phyloP scores from a whole-genome alignment of 2,888 invertebrate genomes.

The Cancer borealis region DNA sequence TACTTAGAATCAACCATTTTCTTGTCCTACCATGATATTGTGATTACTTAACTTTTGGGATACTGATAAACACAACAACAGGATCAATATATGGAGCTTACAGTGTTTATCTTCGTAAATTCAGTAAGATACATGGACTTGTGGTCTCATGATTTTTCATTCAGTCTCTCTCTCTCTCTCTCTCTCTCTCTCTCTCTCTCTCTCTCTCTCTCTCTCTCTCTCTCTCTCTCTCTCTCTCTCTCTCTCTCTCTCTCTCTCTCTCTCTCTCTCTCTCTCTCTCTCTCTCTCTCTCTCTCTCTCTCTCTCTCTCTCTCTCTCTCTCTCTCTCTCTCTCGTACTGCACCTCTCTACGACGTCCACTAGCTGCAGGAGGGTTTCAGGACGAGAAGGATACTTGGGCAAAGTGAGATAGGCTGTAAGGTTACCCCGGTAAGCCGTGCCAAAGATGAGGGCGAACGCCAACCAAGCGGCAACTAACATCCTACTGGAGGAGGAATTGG shows the following conservation, averaged over 20 bases:
- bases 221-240: neutral
- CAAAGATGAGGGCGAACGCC: slow-evolving; percentile 57
- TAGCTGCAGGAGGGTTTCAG: slow-evolving; percentile 58
- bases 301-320: neutral
- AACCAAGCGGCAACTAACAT: slow-evolving; percentile 57
- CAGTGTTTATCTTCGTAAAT: too few relatives aligned
- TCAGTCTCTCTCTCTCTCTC: neutral
- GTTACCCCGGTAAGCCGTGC: slow-evolving; percentile 62
- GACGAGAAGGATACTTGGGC: slow-evolving; percentile 58
- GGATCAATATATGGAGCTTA: too few relatives aligned
- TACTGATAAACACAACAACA: too few relatives aligned
- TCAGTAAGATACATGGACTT: too few relatives aligned
- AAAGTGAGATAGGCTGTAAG: slow-evolving; percentile 65
- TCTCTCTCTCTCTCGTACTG: neutral
- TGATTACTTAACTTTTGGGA: too few relatives aligned
- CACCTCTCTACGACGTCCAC: slow-evolving; percentile 52
- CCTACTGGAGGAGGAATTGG: slow-evolving; percentile 22
- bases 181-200: slow-evolving; percentile 23
- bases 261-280: slow-evolving; percentile 21
- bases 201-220: neutral
- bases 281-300: slow-evolving; percentile 10
- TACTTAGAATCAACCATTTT: too few relatives aligned
- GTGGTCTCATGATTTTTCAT: too few relatives aligned
- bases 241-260: neutral
- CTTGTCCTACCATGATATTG: too few relatives aligned